Evolutionary conservation across 2,797 vertebrate species (phyloP).

Genomic region (Anolis apletophallus): DNA sequence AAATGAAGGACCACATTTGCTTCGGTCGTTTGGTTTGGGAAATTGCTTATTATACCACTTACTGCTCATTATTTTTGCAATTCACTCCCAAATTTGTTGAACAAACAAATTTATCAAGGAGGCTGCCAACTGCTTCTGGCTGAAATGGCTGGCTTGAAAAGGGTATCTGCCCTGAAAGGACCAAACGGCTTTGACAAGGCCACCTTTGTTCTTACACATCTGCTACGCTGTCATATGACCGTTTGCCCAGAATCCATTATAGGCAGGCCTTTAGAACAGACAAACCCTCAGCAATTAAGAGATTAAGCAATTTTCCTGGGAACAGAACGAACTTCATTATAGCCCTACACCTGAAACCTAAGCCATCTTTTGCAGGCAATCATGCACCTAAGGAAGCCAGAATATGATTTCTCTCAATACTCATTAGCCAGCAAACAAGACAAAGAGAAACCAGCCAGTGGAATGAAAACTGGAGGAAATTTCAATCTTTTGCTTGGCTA

Average conservation of each 20-base stretch:
- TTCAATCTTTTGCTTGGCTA: conserved; percentile 19
- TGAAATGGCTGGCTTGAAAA: conserved; percentile 14
- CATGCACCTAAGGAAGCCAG: not conserved
- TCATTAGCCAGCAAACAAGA: conserved; percentile 6
- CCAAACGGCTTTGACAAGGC: not conserved
- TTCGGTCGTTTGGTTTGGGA: conserved; percentile 6
- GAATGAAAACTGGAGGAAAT: not conserved
- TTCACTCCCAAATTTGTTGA: not conserved
- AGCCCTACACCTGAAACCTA: conserved; percentile 49
- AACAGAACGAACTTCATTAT: conserved; percentile 47
- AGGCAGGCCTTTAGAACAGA: conserved; percentile 13
- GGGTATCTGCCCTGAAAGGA: not conserved
- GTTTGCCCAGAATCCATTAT: conserved; percentile 48
- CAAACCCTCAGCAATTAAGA: conserved; percentile 53
- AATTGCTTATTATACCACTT: conserved; percentile 36
- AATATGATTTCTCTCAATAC: conserved; percentile 34
- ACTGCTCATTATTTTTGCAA: not conserved
- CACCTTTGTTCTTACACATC: conserved; percentile 47
- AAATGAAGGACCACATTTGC: conserved; percentile 16
- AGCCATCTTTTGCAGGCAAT: conserved; percentile 10
- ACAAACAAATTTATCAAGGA: not conserved
- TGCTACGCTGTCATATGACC: conserved; percentile 38
- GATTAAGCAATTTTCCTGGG: conserved; percentile 47
- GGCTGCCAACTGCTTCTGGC: not conserved
- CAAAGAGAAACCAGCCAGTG: conserved; percentile 37